Evolutionary conservation across 2,113 vertebrate genomes (phyloP).

Genomic region (Mustelus asterias): DNA sequence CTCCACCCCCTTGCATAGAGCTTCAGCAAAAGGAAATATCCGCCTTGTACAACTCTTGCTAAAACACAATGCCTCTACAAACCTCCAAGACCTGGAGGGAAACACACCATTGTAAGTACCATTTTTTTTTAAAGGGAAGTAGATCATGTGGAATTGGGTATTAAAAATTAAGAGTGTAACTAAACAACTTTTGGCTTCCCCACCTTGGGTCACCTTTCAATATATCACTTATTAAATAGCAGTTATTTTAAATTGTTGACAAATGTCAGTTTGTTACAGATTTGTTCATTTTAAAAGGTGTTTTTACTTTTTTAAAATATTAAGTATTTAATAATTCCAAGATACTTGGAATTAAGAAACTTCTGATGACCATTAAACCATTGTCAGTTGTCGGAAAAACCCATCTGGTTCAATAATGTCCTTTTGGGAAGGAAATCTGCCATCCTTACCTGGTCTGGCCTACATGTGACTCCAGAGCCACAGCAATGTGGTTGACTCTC

Average conservation of each 20-base stretch:
- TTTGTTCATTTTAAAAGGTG: neutral
- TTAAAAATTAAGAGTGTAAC: neutral
- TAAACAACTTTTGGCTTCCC: slow-evolving; percentile 18
- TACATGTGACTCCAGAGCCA: too few relatives aligned
- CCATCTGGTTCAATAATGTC: too few relatives aligned
- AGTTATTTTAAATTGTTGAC: neutral
- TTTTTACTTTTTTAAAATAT: neutral
- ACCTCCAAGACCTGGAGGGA: slow-evolving; percentile 89
- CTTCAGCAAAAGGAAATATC: slow-evolving; percentile 85
- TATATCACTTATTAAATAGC: neutral
- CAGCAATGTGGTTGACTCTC: too few relatives aligned
- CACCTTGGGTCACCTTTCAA: neutral
- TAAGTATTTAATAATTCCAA: too few relatives aligned
- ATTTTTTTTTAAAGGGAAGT: neutral
- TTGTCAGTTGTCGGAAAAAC: too few relatives aligned
- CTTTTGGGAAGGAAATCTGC: too few relatives aligned
- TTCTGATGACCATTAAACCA: too few relatives aligned
- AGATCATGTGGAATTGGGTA: neutral
- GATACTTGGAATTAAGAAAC: too few relatives aligned
- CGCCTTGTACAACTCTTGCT: slow-evolving; percentile 87
- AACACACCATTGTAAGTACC: slow-evolving; percentile 88
- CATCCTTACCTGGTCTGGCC: too few relatives aligned
- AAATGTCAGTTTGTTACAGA: neutral
- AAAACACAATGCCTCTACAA: slow-evolving; percentile 80
- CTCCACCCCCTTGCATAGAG: slow-evolving; percentile 86